Evolutionary conservation across 2,113 vertebrate genomes (phyloP).

Genomic region (Nothocercus julius): DNA sequence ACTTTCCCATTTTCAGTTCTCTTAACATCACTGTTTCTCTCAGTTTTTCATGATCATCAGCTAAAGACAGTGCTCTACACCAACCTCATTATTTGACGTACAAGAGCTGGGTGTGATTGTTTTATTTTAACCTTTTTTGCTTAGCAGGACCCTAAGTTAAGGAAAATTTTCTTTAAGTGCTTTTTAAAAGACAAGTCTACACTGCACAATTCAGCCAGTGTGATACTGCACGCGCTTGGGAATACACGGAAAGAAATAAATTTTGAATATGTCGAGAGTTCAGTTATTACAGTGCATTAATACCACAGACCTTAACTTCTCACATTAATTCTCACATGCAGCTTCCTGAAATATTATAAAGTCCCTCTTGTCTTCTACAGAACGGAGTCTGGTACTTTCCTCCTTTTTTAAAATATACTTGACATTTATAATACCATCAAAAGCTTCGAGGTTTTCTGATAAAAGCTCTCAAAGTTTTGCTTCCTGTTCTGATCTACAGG

Average conservation of each 20-base stretch:
- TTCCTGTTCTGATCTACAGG: conserved; percentile 58
- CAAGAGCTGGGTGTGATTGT: neutral
- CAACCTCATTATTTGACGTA: neutral
- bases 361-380: conserved; percentile 62
- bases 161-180: neutral
- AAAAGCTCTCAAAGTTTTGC: conserved; percentile 68
- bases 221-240: neutral
- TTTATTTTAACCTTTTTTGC: neutral
- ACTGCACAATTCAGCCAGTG: neutral
- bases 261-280: neutral
- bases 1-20: neutral
- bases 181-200: neutral
- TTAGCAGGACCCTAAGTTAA: neutral
- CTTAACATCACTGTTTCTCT: neutral
- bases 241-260: neutral
- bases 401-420: conserved; percentile 63
- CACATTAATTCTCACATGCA: conserved; percentile 62
- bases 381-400: conserved; percentile 67
- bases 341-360: conserved; percentile 73
- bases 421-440: conserved; percentile 77
- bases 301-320: conserved; percentile 53
- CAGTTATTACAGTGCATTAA: conserved; percentile 51
- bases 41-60: neutral
- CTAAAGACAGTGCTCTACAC: neutral
- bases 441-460: conserved; percentile 79